Base-by-base conservation (phyloP, 2,113 vertebrate genomes). In the Chlorocebus sabaeus region DNA sequence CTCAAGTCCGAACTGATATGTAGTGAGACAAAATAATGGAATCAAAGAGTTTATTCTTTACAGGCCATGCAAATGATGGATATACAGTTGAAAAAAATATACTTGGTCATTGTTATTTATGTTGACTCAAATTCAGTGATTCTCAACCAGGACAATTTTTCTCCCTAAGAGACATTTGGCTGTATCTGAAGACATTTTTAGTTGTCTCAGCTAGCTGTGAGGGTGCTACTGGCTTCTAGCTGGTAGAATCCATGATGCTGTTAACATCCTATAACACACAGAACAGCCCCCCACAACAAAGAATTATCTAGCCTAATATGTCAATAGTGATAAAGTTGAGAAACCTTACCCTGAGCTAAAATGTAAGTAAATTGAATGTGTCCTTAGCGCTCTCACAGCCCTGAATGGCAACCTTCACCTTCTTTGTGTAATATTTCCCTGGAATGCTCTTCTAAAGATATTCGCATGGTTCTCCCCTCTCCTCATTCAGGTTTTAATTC, bases 21-120 rank as follows among this genome's bases (percentile, higher is more conserved):
- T 68, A 50, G 35, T 59, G 40, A 96, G 38, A 61, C 17, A 72
- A 92, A 61, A 86, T 3, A 61, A 90, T 50, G 27, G 38, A 81
- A 55, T 94, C 25, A 89, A 86, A 27, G 13, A 67, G 68, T 38
- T 76, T 96, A 43, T 96, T 96, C 48, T 85, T 80, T 38, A 75
- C 2, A 79, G 13, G 17, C 30, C 82, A 80, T 68, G 1, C 2
- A 67, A 27, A 79, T 81, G 45, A n/a, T 76, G 50, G 11, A 27
- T 73, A 18, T 91, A 23, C 25, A 75, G 17, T 80, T 91, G 32
- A 91, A 10, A 48, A 93, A 90, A 93, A 57, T 72, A 16, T 75
- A 48, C 80, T 85, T 97, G n/a, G 38, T 8, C 22, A 8, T 83
- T 55, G 18, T 85, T 86, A 38, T 55, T 80, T 82, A 52, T 59